These are phyloP conservation scores for Catharus minimus DNA, from an alignment of 2,113 vertebrate species.

Conservation along the genomic window DNA sequence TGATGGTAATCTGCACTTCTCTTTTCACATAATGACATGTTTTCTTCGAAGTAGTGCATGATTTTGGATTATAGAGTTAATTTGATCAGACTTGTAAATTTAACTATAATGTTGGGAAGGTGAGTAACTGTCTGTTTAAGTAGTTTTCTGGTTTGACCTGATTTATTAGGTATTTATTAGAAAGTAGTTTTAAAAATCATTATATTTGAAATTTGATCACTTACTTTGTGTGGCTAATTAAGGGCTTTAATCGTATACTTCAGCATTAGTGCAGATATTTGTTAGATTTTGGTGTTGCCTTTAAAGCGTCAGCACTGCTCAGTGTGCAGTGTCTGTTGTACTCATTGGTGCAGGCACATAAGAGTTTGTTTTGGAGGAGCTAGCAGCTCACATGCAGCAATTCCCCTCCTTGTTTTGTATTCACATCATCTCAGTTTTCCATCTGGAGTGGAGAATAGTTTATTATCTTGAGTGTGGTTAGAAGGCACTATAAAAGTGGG, in stretches of 20 bases:
- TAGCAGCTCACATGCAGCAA: not conserved
- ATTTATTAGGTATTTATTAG: not conserved
- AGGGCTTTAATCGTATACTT: not conserved
- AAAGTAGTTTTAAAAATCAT: not conserved
- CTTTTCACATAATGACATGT: not conserved
- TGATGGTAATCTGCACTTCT: not conserved
- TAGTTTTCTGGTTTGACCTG: not conserved
- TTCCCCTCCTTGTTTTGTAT: not conserved
- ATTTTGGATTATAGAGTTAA: not conserved
- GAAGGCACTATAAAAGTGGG: not conserved
- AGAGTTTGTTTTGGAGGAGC: not conserved
- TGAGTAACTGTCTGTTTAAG: not conserved
- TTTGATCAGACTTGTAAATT: not conserved
- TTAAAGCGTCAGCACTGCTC: not conserved
- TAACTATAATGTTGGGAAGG: not conserved
- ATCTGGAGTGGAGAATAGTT: not conserved
- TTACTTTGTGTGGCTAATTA: not conserved
- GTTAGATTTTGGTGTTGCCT: not conserved
- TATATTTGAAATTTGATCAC: not conserved
- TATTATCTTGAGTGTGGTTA: not conserved
- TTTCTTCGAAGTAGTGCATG: not conserved
- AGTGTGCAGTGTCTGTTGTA: fast-evolving
- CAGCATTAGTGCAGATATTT: not conserved
- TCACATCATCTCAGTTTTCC: not conserved
- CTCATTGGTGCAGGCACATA: fast-evolving